Conservation (phyloP, 2,797 vertebrate genomes). For the Acomys russatus region DNA sequence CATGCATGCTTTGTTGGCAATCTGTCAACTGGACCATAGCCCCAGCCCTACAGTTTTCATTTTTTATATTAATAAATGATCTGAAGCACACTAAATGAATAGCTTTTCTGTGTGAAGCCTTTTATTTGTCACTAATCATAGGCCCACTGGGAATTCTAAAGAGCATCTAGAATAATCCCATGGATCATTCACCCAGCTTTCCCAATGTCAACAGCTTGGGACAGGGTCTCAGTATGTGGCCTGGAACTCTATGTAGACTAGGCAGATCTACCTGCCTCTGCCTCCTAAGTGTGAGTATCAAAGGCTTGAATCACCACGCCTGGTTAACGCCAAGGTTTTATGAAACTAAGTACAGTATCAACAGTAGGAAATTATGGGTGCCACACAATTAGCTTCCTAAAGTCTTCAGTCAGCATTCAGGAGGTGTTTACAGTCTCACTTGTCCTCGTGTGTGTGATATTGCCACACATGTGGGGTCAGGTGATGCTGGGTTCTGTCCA, state of each 20-base stretch:
- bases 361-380: neutral
- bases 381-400: accelerated
- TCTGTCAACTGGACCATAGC: neutral
- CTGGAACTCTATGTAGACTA: neutral
- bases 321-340: neutral
- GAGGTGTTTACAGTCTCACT: accelerated
- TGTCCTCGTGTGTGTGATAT: accelerated
- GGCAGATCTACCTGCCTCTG: neutral
- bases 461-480: accelerated
- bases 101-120: neutral
- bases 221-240: neutral
- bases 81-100: neutral
- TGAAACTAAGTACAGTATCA: neutral
- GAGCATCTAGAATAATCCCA: neutral
- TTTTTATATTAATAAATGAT: neutral
- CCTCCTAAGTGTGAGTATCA: neutral
- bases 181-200: neutral
- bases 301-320: neutral
- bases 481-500: neutral
- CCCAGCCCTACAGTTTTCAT: neutral
- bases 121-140: neutral
- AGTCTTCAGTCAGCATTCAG: neutral
- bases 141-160: neutral
- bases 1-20: neutral
- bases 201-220: neutral